Evolutionary conservation across 2,797 vertebrate species (phyloP).

Genomic region (Sebastiscus tertius): DNA sequence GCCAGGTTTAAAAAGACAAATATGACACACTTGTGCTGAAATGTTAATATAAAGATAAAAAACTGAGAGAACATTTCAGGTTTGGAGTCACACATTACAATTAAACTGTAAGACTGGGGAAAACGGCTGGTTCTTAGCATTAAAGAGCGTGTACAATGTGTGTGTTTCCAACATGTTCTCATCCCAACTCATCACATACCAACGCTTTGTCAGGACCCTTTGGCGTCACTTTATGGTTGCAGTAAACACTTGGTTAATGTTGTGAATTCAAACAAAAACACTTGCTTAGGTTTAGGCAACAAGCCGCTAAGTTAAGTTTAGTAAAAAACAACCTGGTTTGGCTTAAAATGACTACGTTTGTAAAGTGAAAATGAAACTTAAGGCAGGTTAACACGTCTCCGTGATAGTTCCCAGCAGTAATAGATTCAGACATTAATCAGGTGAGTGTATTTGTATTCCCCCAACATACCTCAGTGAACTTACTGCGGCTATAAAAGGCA

Average conservation of each 20-base stretch:
- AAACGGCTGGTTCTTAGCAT: neutral
- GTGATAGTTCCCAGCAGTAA: constrained; percentile 77
- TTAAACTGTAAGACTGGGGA: neutral
- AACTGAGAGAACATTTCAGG: too few relatives aligned
- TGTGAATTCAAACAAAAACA: neutral
- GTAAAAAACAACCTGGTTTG: neutral
- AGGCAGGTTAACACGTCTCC: constrained; percentile 54
- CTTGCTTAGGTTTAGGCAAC: neutral
- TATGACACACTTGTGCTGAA: too few relatives aligned
- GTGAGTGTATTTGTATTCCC: constrained; percentile 49
- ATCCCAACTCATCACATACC: neutral
- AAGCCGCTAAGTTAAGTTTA: neutral
- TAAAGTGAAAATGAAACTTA: neutral
- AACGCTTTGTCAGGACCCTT: neutral
- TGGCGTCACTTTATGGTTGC: neutral
- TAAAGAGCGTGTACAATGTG: neutral
- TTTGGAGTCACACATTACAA: neutral
- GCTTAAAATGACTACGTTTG: too few relatives aligned
- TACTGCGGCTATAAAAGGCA: neutral
- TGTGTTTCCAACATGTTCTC: neutral
- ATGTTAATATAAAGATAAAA: too few relatives aligned
- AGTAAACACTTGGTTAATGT: neutral
- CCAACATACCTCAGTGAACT: neutral
- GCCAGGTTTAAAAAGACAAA: neutral
- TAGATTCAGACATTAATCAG: constrained; percentile 75